Percentiles rank a stretch among this genome's conserved stretches.
Evolutionary conservation across 2,888 invertebrate species (phyloP).

Genomic region (Lycia hirtaria): DNA sequence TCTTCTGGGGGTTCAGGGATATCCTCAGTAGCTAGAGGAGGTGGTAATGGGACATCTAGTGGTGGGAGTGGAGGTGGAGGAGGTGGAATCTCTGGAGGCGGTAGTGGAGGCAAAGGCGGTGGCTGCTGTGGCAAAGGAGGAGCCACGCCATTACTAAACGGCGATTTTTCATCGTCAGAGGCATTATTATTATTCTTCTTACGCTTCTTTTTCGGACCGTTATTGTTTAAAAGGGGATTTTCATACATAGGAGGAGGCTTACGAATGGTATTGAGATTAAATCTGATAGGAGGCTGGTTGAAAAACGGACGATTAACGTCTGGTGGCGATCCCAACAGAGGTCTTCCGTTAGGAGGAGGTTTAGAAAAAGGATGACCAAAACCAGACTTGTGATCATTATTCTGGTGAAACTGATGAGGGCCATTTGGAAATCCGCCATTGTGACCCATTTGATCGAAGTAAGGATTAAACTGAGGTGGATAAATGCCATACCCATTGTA

Average conservation of each 20-base stretch:
- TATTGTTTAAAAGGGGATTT: slow-evolving; percentile 74
- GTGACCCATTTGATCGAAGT: slow-evolving; percentile 75
- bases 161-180: slow-evolving; percentile 69
- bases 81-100: slow-evolving; percentile 76
- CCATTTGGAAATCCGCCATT: slow-evolving; percentile 60
- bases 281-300: slow-evolving; percentile 77
- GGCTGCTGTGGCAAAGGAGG: slow-evolving; percentile 86
- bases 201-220: slow-evolving; percentile 90
- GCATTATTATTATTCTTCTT: slow-evolving; percentile 87
- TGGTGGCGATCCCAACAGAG: slow-evolving; percentile 76
- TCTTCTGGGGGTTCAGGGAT: slow-evolving; percentile 71
- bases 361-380: slow-evolving; percentile 66
- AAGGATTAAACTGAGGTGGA: slow-evolving; percentile 81
- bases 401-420: slow-evolving; percentile 66
- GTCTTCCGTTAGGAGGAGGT: slow-evolving; percentile 59
- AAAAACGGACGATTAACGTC: slow-evolving; percentile 75
- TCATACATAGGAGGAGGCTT: slow-evolving; percentile 74
- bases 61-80: slow-evolving; percentile 57
- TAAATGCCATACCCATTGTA: slow-evolving; percentile 77
- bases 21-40: slow-evolving; percentile 75
- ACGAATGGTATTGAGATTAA: slow-evolving; percentile 74
- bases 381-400: slow-evolving; percentile 60
- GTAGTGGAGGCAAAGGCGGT: slow-evolving; percentile 81
- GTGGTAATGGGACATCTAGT: slow-evolving; percentile 73
- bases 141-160: slow-evolving; percentile 48